Base-by-base conservation (phyloP, 2,797 vertebrate species). In the Bradypodion pumilum region DNA sequence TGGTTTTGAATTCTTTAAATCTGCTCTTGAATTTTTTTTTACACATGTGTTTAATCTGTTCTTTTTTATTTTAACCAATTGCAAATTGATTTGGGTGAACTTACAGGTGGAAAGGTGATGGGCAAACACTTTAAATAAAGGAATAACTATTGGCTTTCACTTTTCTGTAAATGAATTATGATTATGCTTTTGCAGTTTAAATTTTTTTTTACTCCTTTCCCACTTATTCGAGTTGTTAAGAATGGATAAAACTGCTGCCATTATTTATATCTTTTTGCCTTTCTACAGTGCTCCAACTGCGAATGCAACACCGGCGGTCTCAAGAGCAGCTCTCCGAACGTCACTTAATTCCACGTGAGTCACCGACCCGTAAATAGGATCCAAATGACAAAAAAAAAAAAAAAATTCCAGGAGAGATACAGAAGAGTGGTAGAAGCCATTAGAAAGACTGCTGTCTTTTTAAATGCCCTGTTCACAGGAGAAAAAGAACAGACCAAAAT, bases 291-390 rank as follows among this genome's bases (percentile, higher is more conserved):
- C 95, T 97, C 91, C 97, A 97, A 94, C 35, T 97, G 93, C 96
- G 97, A 94, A 97, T 97, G 91, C 97, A 97, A 91, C 97, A 97
- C 91, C 96, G 97, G 87, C 95, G 95, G 66, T 93, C 94, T 90
- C 97, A 97, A 91, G 97, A 96, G 70, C 91, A 90, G 42, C 88
- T 89, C 80, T 90, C 86, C 9, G 87, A 90, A 75, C 86, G 35
- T 56, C 70, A 78, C 42, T 69, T 85, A 29, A 80, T 85, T 62
- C 84, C 84, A 85, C 73, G 84, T 85, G 65, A 69, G 68, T 63
- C 27, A 29, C 7, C 5, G 25, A 52, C 42, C 69, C 27, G 44
- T 32, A 35, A 56, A 83, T n/a, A n/a, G n/a, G 37, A 60, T 56
- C 44, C 37, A 35, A 1, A 35, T 29, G 32, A n/a, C n/a, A 70